Conservation (phyloP, 2,113 vertebrate species). For the Caretta caretta region DNA sequence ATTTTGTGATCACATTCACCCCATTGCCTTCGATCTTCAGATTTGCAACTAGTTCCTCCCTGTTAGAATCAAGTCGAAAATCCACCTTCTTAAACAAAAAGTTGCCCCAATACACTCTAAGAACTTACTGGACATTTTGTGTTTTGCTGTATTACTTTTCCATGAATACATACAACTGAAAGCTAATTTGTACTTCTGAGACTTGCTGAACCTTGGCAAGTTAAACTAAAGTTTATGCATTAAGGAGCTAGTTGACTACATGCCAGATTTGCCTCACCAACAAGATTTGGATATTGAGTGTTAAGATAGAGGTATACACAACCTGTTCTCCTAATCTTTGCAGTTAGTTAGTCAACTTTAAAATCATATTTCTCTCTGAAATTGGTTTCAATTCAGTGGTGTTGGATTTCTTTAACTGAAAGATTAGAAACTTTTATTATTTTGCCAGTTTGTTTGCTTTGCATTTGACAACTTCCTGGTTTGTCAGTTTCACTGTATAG, state of each 20-base stretch:
- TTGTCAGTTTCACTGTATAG: not conserved
- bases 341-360: not conserved
- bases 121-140: not conserved
- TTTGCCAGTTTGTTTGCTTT: not conserved
- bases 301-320: not conserved
- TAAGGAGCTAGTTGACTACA: not conserved
- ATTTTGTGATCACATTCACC: not conserved
- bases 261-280: not conserved
- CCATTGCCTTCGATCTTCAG: not conserved
- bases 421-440: not conserved
- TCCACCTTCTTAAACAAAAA: not conserved
- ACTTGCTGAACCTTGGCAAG: not conserved
- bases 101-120: not conserved
- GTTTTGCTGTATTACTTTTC: not conserved
- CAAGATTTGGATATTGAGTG: not conserved
- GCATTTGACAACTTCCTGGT: not conserved
- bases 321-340: not conserved
- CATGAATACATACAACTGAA: not conserved
- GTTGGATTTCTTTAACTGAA: not conserved
- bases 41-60: not conserved
- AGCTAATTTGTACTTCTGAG: not conserved
- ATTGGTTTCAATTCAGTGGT: not conserved
- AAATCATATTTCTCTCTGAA: no score
- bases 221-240: not conserved
- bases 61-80: no score